Evolutionary conservation across 1,140 invertebrate genomes (phyloP).

Genomic region (Adelges cooleyi): DNA sequence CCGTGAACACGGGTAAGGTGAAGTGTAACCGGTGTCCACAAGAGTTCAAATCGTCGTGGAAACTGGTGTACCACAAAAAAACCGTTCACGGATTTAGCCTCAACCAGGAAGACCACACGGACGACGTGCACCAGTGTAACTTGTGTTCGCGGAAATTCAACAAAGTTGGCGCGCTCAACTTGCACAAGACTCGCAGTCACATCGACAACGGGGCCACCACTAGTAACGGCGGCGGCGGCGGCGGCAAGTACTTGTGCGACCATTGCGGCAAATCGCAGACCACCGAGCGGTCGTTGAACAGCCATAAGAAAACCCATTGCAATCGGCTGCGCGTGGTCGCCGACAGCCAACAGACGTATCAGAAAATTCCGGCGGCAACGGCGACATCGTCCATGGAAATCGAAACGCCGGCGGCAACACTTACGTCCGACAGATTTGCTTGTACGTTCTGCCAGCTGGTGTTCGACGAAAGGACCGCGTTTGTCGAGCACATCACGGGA

Average conservation of each 20-base stretch:
- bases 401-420: too few relatives aligned
- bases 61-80: conserved; percentile 1
- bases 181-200: conserved; percentile 15
- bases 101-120: neutral
- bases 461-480: too few relatives aligned
- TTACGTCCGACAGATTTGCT: too few relatives aligned
- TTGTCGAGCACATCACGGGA: too few relatives aligned
- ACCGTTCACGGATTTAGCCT: neutral
- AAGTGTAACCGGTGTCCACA: neutral
- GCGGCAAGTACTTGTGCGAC: conserved; percentile 39
- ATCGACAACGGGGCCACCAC: neutral
- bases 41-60: conserved; percentile 13
- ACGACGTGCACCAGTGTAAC: neutral
- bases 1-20: conserved; percentile 34
- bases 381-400: too few relatives aligned
- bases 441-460: too few relatives aligned
- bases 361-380: too few relatives aligned
- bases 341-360: too few relatives aligned
- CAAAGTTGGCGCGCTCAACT: conserved; percentile 10
- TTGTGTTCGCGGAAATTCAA: neutral
- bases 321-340: too few relatives aligned
- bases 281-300: conserved; percentile 40
- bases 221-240: too few relatives aligned
- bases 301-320: conserved; percentile 41
- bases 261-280: conserved; percentile 43